These are phyloP conservation scores for Morpho helenor DNA, from an alignment of 2,888 invertebrate genomes.

Conservation along the genomic window DNA sequence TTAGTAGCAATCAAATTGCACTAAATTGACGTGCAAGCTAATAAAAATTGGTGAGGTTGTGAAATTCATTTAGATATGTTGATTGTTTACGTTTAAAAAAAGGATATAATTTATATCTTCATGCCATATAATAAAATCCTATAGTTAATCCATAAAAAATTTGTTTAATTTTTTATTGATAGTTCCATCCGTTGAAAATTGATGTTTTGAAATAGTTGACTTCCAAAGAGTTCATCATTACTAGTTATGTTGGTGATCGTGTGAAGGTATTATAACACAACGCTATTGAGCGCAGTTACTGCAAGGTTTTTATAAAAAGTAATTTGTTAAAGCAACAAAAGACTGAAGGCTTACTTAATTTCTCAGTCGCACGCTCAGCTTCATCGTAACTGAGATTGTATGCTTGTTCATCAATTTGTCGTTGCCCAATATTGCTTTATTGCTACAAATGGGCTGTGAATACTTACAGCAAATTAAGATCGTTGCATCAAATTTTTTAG, in stretches of 20 bases:
- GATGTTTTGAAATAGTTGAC: no score
- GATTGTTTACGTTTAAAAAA: no score
- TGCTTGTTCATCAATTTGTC: constrained; percentile 48
- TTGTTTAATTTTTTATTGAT: no score
- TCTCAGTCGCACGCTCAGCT: constrained; percentile 69
- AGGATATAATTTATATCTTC: no score
- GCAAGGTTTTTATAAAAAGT: constrained; percentile 68
- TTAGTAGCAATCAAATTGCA: no score
- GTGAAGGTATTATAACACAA: constrained; percentile 62
- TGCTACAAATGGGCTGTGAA: background rate
- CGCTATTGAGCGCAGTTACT: constrained; percentile 57
- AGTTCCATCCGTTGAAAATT: no score
- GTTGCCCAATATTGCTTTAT: constrained; percentile 35
- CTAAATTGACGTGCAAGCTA: no score
- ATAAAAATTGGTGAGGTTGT: no score
- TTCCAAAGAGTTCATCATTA: background rate
- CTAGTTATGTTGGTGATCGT: constrained; percentile 38
- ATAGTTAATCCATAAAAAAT: no score
- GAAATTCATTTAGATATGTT: no score
- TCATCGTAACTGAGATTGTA: constrained; percentile 55
- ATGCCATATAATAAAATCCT: no score
- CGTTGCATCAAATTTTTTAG: background rate
- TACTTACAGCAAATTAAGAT: background rate
- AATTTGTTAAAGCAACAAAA: constrained; percentile 67
- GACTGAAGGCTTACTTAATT: constrained; percentile 69